Conservation (phyloP, 2,888 invertebrate species). For the Drosophila mimetica region DNA sequence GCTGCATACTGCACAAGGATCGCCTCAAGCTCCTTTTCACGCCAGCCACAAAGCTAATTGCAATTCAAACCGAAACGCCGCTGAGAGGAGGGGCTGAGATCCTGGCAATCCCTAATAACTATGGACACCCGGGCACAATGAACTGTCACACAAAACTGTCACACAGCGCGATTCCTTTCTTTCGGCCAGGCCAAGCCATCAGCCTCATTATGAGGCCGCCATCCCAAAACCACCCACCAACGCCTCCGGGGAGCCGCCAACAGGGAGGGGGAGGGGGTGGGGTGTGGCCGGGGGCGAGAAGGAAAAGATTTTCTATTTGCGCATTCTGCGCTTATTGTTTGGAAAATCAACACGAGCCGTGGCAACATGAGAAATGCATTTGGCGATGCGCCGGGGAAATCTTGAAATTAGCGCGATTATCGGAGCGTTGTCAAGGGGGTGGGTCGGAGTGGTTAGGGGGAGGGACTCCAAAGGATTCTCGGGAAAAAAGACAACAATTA, state of each 20-base stretch:
- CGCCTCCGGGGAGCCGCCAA: constrained; percentile 71
- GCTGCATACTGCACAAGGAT: constrained; percentile 36
- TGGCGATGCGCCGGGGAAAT: constrained; percentile 81
- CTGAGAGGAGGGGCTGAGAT: constrained; percentile 35
- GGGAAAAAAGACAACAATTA: constrained; percentile 60
- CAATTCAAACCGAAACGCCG: constrained; percentile 49
- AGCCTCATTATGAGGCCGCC: constrained; percentile 19
- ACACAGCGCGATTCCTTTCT: constrained; percentile 46
- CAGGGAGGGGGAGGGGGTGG: constrained; percentile 14
- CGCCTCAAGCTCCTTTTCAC: constrained; percentile 65
- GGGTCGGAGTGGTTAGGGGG: neutral
- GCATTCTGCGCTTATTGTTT: constrained; percentile 77
- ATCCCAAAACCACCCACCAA: constrained; percentile 10
- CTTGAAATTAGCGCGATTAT: constrained; percentile 84
- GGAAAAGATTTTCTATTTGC: constrained; percentile 66
- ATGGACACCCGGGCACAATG: constrained; percentile 45
- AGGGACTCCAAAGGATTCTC: constrained; percentile 25
- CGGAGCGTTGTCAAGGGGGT: constrained; percentile 75
- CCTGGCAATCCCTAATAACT: constrained; percentile 68
- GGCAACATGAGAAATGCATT: constrained; percentile 67
- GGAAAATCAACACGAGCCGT: constrained; percentile 70
- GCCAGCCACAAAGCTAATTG: constrained; percentile 67
- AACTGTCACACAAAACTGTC: constrained; percentile 40
- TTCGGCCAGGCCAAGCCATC: constrained; percentile 35
- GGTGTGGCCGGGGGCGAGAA: constrained; percentile 23